These are phyloP conservation scores for Acrobasis consociella DNA, from an alignment of 2,888 invertebrate genomes.

Conservation along the genomic window DNA sequence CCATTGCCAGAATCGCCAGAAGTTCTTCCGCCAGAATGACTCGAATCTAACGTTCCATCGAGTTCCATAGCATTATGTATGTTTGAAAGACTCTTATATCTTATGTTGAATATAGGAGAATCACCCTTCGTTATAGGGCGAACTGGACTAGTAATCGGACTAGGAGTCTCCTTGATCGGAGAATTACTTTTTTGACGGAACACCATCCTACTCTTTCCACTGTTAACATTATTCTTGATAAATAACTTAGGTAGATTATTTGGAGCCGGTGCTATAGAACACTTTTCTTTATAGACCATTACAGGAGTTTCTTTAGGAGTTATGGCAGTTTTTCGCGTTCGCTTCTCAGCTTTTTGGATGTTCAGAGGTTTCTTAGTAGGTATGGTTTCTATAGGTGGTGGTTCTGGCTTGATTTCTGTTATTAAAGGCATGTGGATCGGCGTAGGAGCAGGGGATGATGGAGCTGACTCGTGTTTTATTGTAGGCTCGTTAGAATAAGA, in stretches of 20 bases:
- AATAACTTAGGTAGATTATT: slow-evolving; percentile 88
- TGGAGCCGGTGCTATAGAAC: slow-evolving; percentile 75
- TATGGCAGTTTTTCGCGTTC: slow-evolving; percentile 87
- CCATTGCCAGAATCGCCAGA: slow-evolving; percentile 92
- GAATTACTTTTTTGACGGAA: slow-evolving; percentile 88
- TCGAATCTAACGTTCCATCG: slow-evolving; percentile 94
- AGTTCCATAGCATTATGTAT: slow-evolving; percentile 89
- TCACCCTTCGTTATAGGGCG: slow-evolving; percentile 85
- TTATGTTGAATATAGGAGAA: slow-evolving; percentile 89
- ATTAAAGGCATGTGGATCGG: slow-evolving; percentile 81
- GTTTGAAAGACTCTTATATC: slow-evolving; percentile 87
- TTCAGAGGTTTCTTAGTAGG: slow-evolving; percentile 89
- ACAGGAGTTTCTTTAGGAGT: slow-evolving; percentile 81
- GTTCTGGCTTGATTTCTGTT: slow-evolving; percentile 89
- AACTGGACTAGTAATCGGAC: slow-evolving; percentile 80
- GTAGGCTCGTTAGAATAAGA: slow-evolving; percentile 81
- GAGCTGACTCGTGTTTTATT: slow-evolving; percentile 79
- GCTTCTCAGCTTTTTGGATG: slow-evolving; percentile 86
- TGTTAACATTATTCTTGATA: slow-evolving; percentile 88
- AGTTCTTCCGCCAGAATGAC: slow-evolving; percentile 93
- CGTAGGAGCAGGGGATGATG: slow-evolving; percentile 78
- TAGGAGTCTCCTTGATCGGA: slow-evolving; percentile 88
- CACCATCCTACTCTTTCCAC: slow-evolving; percentile 84
- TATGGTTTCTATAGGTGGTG: slow-evolving; percentile 95
- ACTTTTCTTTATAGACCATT: slow-evolving; percentile 82